These are phyloP conservation scores for Astyanax mexicanus DNA, from an alignment of 2,797 vertebrate genomes.

Conservation along the genomic window DNA sequence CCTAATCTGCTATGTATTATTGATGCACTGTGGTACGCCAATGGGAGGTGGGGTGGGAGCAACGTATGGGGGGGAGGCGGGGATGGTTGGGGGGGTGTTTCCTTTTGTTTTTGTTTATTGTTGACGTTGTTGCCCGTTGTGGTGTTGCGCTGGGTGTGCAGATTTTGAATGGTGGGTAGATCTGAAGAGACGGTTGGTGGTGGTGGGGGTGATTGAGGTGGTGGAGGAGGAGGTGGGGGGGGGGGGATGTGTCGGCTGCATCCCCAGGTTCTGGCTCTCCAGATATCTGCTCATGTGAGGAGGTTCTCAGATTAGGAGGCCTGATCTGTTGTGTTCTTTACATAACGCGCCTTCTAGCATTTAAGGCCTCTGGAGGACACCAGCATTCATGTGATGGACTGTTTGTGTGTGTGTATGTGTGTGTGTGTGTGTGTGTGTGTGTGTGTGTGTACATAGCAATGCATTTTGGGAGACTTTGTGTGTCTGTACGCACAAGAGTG, in stretches of 20 bases:
- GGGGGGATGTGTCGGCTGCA: too few species aligned
- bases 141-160: slow-evolving; percentile 8
- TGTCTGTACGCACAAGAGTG: background rate
- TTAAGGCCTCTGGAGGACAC: background rate
- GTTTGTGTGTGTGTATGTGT: too few species aligned
- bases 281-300: background rate
- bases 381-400: background rate
- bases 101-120: slow-evolving; percentile 60
- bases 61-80: background rate
- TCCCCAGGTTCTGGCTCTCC: background rate
- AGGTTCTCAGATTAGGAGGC: slow-evolving; percentile 4
- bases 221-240: too few species aligned
- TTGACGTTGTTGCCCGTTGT: slow-evolving; percentile 40
- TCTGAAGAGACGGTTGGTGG: slow-evolving; percentile 3
- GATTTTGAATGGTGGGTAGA: slow-evolving; percentile 25
- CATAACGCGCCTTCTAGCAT: background rate
- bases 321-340: background rate
- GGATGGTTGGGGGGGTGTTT: background rate
- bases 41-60: slow-evolving; percentile 16
- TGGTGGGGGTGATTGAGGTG: too few species aligned
- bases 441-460: background rate
- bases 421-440: too few species aligned
- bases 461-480: background rate
- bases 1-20: slow-evolving; percentile 64
- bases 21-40: slow-evolving; percentile 55